Conservation (phyloP, 1,140 invertebrate genomes). For the Patella vulgata region DNA sequence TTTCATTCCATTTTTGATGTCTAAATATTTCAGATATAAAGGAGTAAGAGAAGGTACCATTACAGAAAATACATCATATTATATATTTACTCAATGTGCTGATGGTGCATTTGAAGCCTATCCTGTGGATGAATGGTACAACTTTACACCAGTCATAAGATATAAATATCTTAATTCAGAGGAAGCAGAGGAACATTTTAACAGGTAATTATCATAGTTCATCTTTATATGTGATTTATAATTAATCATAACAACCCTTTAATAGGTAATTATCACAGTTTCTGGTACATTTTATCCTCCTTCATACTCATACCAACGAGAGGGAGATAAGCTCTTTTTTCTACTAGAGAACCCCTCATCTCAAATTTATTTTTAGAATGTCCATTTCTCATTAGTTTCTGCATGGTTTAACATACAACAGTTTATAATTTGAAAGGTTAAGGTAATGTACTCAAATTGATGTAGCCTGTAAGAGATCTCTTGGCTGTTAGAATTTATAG, state of each 20-base stretch:
- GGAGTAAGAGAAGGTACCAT: constrained; percentile 93
- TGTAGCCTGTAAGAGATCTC: too few species aligned
- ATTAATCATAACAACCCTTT: not conserved
- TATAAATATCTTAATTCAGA: constrained; percentile 95
- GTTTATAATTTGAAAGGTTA: too few species aligned
- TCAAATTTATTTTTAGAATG: too few species aligned
- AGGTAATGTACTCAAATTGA: too few species aligned
- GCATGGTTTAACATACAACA: too few species aligned
- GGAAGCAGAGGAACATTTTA: constrained; percentile 97
- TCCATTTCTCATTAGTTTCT: too few species aligned
- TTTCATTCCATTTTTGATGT: too few species aligned
- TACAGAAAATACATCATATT: constrained; percentile 94
- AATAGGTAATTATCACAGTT: not conserved
- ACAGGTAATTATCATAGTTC: constrained; percentile 73
- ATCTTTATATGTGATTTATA: constrained; percentile 1
- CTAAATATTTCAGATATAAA: constrained; percentile 73
- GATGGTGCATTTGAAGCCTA: constrained; percentile 96
- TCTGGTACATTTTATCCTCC: not conserved
- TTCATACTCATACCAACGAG: not conserved
- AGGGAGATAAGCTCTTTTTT: too few species aligned
- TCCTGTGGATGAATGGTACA: constrained; percentile 92
- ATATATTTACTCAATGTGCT: constrained; percentile 93
- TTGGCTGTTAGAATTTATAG: too few species aligned
- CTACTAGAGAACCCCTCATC: too few species aligned
- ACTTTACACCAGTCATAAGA: constrained; percentile 87